Conservation (phyloP, 2,797 vertebrate species). For the Moxostoma hubbsi region DNA sequence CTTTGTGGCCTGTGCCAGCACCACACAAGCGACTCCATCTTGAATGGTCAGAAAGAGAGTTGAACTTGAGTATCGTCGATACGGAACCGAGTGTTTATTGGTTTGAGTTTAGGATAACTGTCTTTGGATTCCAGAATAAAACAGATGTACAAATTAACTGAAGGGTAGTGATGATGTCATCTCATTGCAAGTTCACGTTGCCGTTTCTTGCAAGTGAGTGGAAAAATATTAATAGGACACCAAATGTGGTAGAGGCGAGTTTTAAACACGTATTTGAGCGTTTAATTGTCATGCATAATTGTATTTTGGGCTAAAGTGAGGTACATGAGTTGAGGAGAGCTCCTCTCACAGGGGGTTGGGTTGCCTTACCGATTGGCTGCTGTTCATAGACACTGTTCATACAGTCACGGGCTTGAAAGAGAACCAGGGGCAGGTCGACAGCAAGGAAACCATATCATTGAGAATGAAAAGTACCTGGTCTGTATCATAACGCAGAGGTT, state of each 20-base stretch:
- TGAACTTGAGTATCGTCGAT: slow-evolving; percentile 48
- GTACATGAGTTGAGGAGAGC: slow-evolving; percentile 39
- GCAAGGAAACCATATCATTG: slow-evolving; percentile 69
- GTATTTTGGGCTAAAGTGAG: slow-evolving; percentile 22
- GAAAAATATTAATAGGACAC: background rate
- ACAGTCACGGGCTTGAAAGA: slow-evolving; percentile 69
- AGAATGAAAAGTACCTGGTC: slow-evolving; percentile 60
- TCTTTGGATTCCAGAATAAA: background rate
- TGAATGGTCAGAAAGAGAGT: slow-evolving; percentile 71
- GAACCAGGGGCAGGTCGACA: slow-evolving; percentile 71
- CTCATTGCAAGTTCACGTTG: background rate
- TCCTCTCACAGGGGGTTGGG: slow-evolving; percentile 60
- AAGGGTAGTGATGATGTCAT: background rate
- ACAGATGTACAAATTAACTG: background rate
- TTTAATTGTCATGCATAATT: slow-evolving; percentile 30
- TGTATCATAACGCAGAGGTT: slow-evolving; percentile 47
- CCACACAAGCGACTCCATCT: slow-evolving; percentile 79
- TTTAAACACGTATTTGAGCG: background rate
- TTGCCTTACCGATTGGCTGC: slow-evolving; percentile 69
- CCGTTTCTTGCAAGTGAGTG: background rate
- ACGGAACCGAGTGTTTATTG: background rate
- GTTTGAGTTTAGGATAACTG: background rate
- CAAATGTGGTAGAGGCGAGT: background rate
- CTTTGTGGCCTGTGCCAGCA: slow-evolving; percentile 70
- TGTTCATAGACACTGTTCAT: slow-evolving; percentile 63